Base-by-base conservation (phyloP, 1,140 invertebrate genomes). In the Lepidurus packardi region DNA sequence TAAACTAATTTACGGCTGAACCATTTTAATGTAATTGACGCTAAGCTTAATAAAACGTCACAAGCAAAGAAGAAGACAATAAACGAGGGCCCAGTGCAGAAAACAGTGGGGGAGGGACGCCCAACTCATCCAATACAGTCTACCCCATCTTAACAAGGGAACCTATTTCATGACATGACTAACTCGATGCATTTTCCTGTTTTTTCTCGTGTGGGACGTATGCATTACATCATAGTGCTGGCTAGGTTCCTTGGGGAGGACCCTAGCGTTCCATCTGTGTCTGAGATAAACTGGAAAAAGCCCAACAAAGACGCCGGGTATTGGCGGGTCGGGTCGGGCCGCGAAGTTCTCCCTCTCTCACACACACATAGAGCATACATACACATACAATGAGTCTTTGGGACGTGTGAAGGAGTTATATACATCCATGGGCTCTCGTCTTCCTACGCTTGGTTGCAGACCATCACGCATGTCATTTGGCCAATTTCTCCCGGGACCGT, bases 381-480 rank as follows among this genome's bases (percentile, higher is more conserved):
- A 13, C 53, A 13, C 21, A 65, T 21, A 65, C 53, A 65, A 65
- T n/a, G 53, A 34, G 16, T 65, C 53, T 65, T 13, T 65, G 16
- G 53, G 53, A 65, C 53, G 53, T 16, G 53, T 65, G 53, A 65
- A 65, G 13, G 53, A 65, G 53, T 65, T 65, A 13, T 16, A 16
- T 21, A 65, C 53, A 65, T 65, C 16, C 53, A 65, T 65, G 53
- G 53, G 16, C 34, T 34, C 21, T 65, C 16, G 53, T 65, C 53
- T 65, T 65, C 21, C 53, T 65, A 65, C 53, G 53, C 53, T 65
- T 21, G 53, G 53, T 65, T 65, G 53, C 53, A 65, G 53, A 65
- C 53, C 53, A 65, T 65, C 53, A 65, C 53, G 53, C 53, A 65
- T 65, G 53, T 65, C 53, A 65, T 65, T 65, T 65, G 53, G 53